These are phyloP conservation scores for Tenualosa ilisha DNA, from an alignment of 2,797 vertebrate genomes.

Conservation along the genomic window DNA sequence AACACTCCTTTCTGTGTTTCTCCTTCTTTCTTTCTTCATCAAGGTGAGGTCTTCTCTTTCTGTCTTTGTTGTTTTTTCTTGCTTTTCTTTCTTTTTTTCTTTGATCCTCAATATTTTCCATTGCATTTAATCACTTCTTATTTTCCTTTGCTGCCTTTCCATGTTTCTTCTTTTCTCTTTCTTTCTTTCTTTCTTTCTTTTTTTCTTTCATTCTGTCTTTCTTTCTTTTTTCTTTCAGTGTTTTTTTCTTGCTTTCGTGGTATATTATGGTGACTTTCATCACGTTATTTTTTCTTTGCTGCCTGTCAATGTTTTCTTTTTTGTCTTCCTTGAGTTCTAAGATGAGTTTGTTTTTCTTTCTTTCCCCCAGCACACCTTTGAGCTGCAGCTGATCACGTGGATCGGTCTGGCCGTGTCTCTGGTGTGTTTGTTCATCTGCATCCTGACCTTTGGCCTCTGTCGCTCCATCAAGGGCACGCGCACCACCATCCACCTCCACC, in stretches of 20 bases:
- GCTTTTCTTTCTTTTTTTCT: no score
- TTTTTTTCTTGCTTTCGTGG: no score
- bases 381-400: background rate
- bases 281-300: no score
- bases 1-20: background rate
- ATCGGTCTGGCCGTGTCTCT: background rate
- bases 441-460: slow-evolving; percentile 64
- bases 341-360: slow-evolving; percentile 40
- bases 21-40: no score
- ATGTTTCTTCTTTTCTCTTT: no score
- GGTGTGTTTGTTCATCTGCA: background rate
- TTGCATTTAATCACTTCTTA: no score
- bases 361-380: slow-evolving; percentile 28
- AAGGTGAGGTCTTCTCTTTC: background rate
- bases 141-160: background rate
- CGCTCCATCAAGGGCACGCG: slow-evolving; percentile 80
- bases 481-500: slow-evolving; percentile 85
- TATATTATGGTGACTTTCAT: no score
- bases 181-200: no score
- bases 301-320: no score
- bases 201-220: no score
- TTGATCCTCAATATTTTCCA: no score
- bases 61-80: no score
- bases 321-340: slow-evolving; percentile 66
- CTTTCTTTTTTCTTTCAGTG: background rate